A percentile compares a stretch with the other conserved stretches of the same genome.
Conservation (phyloP, 1,140 invertebrate species). For the Diorhabda elongata region DNA sequence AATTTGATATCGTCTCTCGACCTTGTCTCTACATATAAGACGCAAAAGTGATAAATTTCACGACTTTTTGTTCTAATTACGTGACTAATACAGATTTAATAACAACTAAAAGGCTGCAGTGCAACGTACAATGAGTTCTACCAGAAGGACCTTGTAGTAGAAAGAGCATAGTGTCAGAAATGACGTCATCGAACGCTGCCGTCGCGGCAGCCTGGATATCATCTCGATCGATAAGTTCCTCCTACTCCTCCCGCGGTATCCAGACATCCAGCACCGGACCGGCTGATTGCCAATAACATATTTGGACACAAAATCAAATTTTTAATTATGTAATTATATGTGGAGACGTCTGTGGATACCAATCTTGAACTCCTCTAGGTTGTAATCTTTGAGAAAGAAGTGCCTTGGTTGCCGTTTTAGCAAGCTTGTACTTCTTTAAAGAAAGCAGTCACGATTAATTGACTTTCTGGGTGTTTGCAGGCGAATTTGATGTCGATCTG, state of each 20-base stretch:
- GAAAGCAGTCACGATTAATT: too few relatives aligned
- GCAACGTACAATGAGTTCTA: slow-evolving; percentile 9
- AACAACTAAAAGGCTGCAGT: slow-evolving; percentile 9
- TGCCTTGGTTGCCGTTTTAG: too few relatives aligned
- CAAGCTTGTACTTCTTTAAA: too few relatives aligned
- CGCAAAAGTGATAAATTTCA: not conserved
- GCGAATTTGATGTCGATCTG: too few relatives aligned
- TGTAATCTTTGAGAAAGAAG: too few relatives aligned
- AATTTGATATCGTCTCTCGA: not conserved
- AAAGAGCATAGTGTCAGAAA: slow-evolving; percentile 12
- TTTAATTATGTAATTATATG: too few relatives aligned
- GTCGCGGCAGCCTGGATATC: slow-evolving; percentile 9
- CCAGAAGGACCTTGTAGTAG: slow-evolving; percentile 19
- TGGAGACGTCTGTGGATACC: too few relatives aligned
- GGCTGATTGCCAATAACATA: not conserved
- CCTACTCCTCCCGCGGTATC: slow-evolving; percentile 15
- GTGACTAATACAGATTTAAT: slow-evolving; percentile 7
- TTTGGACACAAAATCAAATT: not conserved
- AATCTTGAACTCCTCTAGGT: too few relatives aligned
- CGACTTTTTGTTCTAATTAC: not conserved
- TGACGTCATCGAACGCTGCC: slow-evolving; percentile 16
- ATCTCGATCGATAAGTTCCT: slow-evolving; percentile 15
- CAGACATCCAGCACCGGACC: slow-evolving; percentile 5
- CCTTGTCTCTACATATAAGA: not conserved
- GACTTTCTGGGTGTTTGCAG: too few relatives aligned